These are phyloP conservation scores for Patella depressa DNA, from an alignment of 2,888 invertebrate species.

Conservation along the genomic window DNA sequence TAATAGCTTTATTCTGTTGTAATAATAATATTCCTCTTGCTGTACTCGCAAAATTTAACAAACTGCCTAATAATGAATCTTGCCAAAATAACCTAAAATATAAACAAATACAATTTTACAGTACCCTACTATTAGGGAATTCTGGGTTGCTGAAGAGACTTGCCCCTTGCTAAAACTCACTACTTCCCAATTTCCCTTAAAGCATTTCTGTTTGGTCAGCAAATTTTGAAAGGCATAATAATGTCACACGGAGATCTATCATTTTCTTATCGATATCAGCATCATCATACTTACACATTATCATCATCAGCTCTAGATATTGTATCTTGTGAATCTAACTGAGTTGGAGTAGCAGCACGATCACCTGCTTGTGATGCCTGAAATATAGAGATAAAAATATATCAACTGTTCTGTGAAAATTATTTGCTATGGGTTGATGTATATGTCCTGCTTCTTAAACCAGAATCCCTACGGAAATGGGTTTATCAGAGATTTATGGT, in stretches of 20 bases:
- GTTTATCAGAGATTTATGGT: too few species aligned
- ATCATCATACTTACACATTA: conserved; percentile 26
- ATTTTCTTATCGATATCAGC: too few species aligned
- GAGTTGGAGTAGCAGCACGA: conserved; percentile 62
- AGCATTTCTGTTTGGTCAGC: too few species aligned
- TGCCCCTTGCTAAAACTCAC: too few species aligned
- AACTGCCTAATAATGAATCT: conserved; percentile 68
- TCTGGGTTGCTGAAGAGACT: background rate
- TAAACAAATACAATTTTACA: background rate
- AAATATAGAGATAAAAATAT: conserved; percentile 15
- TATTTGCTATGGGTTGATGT: too few species aligned
- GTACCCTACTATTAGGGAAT: background rate
- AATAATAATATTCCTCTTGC: conserved; percentile 69
- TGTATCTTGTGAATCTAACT: conserved; percentile 40
- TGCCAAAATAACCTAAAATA: conserved; percentile 63
- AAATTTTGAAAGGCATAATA: too few species aligned
- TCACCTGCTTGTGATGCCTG: conserved; percentile 63
- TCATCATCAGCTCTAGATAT: conserved; percentile 1
- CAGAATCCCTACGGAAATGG: too few species aligned
- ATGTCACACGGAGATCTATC: too few species aligned
- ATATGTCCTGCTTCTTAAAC: too few species aligned
- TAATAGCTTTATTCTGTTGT: conserved; percentile 66
- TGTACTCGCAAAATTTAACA: conserved; percentile 69
- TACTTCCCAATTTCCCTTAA: too few species aligned
- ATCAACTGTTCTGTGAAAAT: too few species aligned